Base-by-base conservation (phyloP, 2,113 vertebrate species). In the Alligator sinensis region DNA sequence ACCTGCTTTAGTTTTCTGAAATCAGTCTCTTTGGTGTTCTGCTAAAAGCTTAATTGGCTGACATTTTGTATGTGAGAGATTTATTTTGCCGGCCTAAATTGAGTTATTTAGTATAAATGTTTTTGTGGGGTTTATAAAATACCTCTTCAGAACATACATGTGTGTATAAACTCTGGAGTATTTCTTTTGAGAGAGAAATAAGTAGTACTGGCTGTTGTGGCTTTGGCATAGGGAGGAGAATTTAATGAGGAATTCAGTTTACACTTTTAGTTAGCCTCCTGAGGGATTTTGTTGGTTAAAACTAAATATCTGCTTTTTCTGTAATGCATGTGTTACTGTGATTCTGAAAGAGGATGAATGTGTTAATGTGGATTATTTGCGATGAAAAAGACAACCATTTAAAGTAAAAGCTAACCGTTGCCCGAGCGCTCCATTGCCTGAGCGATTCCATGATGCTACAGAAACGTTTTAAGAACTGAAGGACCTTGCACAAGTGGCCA, bases 1-100 rank as follows among this genome's bases (percentile, higher is more conserved):
- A 96, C 95, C 90, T 89, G 90, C 96, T 95, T 47, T 94, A 88
- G 90, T 89, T 95, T 94, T 96, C 94, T 91, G 85, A 96, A 97
- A 94, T 88, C 28, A 9, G 86, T 96, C 86, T 96, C 80, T 90
- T 89, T 94, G 85, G 96, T 96, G 89, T 91, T 88, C 82, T 92
- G 90, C 90, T 93, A 93, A 97, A 84, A 92, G 94, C 80, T 86
- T 97, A 96, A 96, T 96, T 96, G 95, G 95, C 93, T 97, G 94
- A 93, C 91, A 94, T 95, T 96, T 91, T 97, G 88, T 95, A 38
- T 96, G 68, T 68, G 89, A 94, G 97, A 95, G 84, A 93, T 89
- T 93, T 93, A 82, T 79, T 96, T 95, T 97, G 75, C 87, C 92
- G 95, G 94, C 94, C 96, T 89, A 97, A 82, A 92, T 96, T 89